Evolutionary conservation across 2,113 vertebrate species (phyloP).

Genomic region (Salvelinus sp.): DNA sequence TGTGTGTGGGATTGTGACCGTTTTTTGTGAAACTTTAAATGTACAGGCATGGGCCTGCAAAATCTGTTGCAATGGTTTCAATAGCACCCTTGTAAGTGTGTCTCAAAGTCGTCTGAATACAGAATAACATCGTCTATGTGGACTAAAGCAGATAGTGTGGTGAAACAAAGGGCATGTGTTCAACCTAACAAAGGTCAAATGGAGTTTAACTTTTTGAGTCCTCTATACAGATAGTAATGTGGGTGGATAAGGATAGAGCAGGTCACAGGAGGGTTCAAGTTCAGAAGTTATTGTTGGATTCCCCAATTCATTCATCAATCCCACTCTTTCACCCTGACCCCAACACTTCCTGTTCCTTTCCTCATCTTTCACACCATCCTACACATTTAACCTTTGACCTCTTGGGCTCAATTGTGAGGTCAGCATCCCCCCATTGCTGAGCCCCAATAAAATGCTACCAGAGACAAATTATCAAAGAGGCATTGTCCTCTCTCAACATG

Average conservation of each 20-base stretch:
- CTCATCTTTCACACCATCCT: slow-evolving; percentile 35
- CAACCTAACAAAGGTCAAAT: too few species aligned
- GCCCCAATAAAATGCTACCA: slow-evolving; percentile 38
- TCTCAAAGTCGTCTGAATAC: too few species aligned
- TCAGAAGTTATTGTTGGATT: slow-evolving; percentile 26
- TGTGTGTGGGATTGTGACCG: background rate
- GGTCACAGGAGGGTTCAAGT: slow-evolving; percentile 41
- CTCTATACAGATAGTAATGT: background rate
- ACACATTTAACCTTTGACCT: slow-evolving; percentile 56
- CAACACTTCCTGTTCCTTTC: slow-evolving; percentile 64
- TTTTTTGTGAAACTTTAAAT: too few species aligned
- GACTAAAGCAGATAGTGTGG: too few species aligned
- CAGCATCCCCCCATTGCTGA: slow-evolving; percentile 39
- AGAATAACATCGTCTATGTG: too few species aligned
- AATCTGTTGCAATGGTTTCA: too few species aligned
- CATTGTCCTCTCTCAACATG: slow-evolving; percentile 58
- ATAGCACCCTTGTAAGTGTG: too few species aligned
- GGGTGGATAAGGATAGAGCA: background rate
- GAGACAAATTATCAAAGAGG: slow-evolving; percentile 50
- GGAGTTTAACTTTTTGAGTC: background rate
- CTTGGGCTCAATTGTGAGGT: slow-evolving; percentile 35
- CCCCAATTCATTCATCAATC: slow-evolving; percentile 33
- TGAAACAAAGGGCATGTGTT: too few species aligned
- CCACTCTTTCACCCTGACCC: slow-evolving; percentile 41
- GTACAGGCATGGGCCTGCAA: too few species aligned